Evolutionary conservation across 1,140 invertebrate species (phyloP).

Genomic region (Dinoponera quadriceps): DNA sequence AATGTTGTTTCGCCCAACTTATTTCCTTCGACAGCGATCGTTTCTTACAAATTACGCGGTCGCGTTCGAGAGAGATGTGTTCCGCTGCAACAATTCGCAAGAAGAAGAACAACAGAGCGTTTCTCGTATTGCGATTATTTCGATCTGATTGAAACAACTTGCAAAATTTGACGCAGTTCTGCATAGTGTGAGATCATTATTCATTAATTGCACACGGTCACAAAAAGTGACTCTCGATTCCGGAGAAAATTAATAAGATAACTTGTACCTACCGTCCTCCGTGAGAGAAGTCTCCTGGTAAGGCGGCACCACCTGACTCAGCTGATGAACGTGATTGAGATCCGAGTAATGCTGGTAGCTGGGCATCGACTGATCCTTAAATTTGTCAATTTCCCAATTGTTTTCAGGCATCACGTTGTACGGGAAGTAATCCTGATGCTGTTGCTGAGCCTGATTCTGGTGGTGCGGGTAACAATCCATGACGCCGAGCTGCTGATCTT

Average conservation of each 20-base stretch:
- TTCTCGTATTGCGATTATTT: background rate
- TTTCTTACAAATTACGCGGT: background rate
- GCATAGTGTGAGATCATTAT: constrained; percentile 85
- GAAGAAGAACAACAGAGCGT: too few relatives aligned
- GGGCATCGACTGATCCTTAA: constrained; percentile 78
- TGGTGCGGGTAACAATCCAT: constrained; percentile 83
- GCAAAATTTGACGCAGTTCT: background rate
- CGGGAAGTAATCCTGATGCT: constrained; percentile 80
- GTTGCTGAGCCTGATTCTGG: constrained; percentile 62
- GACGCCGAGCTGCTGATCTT: constrained; percentile 78
- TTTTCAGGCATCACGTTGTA: constrained; percentile 78
- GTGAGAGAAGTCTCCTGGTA: constrained; percentile 79
- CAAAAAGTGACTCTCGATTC: background rate
- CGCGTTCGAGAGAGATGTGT: background rate
- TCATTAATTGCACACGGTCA: constrained; percentile 58
- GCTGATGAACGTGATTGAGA: constrained; percentile 80
- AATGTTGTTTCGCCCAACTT: background rate
- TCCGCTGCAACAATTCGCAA: background rate
- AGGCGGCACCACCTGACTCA: constrained; percentile 78
- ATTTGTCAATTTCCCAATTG: constrained; percentile 82
- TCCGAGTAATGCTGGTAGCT: constrained; percentile 80
- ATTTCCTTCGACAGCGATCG: background rate
- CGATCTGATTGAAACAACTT: background rate
- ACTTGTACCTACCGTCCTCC: constrained; percentile 79
- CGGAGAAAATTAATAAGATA: background rate